A percentile compares a stretch with the other conserved stretches of the same genome.
These are phyloP conservation scores for Tineola bisselliella DNA, from an alignment of 2,888 invertebrate species.

Conservation along the genomic window DNA sequence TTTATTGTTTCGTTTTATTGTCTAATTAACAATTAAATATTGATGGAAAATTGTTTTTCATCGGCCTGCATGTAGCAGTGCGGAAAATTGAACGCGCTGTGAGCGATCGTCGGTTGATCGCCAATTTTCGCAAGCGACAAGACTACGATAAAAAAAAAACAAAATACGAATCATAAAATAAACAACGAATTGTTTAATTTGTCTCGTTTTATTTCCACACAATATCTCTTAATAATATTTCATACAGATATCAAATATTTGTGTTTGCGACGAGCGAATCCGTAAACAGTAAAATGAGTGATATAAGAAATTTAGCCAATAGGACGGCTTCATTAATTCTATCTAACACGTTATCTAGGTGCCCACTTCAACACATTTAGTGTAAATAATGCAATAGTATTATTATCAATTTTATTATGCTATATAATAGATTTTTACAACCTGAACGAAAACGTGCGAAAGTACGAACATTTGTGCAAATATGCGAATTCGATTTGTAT, in stretches of 20 bases:
- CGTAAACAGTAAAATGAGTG: background rate
- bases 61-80: too few species aligned
- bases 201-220: background rate
- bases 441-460: conserved; percentile 23
- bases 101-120: too few species aligned
- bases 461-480: conserved; percentile 55
- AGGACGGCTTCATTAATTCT: conserved; percentile 19
- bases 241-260: background rate
- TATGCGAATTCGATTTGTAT: conserved; percentile 22
- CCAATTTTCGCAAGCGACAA: too few species aligned
- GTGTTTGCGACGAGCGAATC: background rate
- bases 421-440: conserved; percentile 38
- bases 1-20: too few species aligned
- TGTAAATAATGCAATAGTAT: conserved; percentile 56
- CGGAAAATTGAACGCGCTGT: too few species aligned
- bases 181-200: background rate
- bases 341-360: conserved; percentile 47
- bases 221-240: background rate
- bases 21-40: too few species aligned
- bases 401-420: conserved; percentile 55
- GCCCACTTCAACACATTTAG: conserved; percentile 54
- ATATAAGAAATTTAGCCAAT: conserved; percentile 3
- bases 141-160: too few species aligned
- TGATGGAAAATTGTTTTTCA: too few species aligned
- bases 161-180: background rate